phyloP scores from a whole-genome alignment of 2,888 invertebrate species.

The Epistrophe grossulariae region DNA sequence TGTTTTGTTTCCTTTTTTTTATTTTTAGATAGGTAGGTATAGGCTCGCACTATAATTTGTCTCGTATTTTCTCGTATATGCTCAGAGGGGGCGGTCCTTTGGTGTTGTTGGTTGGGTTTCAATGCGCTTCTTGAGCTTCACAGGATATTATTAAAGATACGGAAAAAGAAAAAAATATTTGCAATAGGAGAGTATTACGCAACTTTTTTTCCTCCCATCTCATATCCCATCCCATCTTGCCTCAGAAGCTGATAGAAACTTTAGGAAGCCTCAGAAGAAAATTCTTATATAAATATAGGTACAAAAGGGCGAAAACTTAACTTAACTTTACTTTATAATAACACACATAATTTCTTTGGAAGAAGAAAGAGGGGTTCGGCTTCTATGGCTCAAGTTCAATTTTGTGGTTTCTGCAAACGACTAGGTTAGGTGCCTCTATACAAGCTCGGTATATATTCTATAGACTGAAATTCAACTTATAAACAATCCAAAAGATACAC shows the following conservation, averaged over 20 bases:
- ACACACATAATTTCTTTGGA: constrained; percentile 17
- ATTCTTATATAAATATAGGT: neutral
- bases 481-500: constrained; percentile 15
- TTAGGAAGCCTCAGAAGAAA: neutral
- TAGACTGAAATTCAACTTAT: neutral
- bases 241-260: neutral
- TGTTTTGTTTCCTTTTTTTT: constrained; percentile 28
- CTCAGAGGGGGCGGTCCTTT: neutral
- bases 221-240: too few species aligned
- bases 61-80: neutral
- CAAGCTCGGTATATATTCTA: neutral
- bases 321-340: constrained; percentile 35
- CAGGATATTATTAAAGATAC: constrained; percentile 30
- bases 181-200: constrained; percentile 20
- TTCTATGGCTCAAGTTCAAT: constrained; percentile 24
- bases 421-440: neutral
- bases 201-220: neutral
- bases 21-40: neutral
- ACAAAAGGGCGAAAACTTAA: constrained; percentile 21
- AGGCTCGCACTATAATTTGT: constrained; percentile 37
- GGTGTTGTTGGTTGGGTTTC: constrained; percentile 20
- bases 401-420: constrained; percentile 37
- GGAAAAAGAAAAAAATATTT: constrained; percentile 15
- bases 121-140: constrained; percentile 32
- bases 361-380: neutral